Evolutionary conservation across 2,888 invertebrate species (phyloP), one percentile per base, ranked within the genome.

Genomic region (Rhabditophanes sp.): DNA sequence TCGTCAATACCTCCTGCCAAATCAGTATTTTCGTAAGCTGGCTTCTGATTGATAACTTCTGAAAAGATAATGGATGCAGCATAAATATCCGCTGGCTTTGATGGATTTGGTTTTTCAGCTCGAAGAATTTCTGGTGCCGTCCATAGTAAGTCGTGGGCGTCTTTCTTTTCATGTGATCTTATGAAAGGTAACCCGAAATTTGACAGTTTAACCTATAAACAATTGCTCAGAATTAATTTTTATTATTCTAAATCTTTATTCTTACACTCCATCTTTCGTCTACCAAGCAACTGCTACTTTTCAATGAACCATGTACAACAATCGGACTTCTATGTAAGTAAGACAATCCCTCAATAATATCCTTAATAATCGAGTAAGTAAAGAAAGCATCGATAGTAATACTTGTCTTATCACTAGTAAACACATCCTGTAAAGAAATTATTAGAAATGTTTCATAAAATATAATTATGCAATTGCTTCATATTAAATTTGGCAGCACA

Each of bases 311-410:
- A 7, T 38, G 15, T 14, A 9, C 11, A 37, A 41, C 7, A 8
- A n/a, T 8, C 29, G 7, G 7, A 6, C 6, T 12, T 20, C 18
- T 5, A 11, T 32, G 7, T 4, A 11, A 31, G 31, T 17, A 19
- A 29, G 14, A 33, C 11, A 8, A 41, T 32, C 48, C 54, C 29
- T 56, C 50, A 9, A 46, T 33, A 11, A 59, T 41, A 31, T 59
- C 59, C 12, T 44, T 32, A 1, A 60, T 47, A 17, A 59, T 33
- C 1, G 55, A 55, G 33, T 43, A 59, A 25, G 55, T 49, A 39
- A 59, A 59, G 37, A 60, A 60, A 5, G 44, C 39, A 35, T 59
- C 59, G 44, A 56, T 50, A 6, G 26, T 43, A 8, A 22, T 29
- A 6, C 41, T 25, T 4, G 33, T 15, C 16, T 14, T 25, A 18